Evolutionary conservation across 2,797 vertebrate species (phyloP), one percentile per base, ranked within the genome.

Genomic region (Poeciliopsis paucimaculata): DNA sequence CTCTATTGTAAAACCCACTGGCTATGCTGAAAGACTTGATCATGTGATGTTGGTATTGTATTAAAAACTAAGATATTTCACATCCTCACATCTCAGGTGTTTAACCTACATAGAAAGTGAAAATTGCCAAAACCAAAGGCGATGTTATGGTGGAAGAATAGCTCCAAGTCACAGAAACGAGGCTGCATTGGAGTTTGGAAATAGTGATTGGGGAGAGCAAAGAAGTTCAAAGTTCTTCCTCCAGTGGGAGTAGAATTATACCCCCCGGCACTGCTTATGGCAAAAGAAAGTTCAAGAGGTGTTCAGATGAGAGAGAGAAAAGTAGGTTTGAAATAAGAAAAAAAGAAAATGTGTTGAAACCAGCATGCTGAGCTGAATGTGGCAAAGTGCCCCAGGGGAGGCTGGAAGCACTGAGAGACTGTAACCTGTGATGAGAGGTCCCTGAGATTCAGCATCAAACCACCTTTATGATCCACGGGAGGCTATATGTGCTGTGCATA

Each of bases 251-350:
- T 84, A 76, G 89, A 90, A 92, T 91, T 88, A 89, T 89, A 62
- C 92, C 95, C 88, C 73, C 45, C 51, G 94, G 94, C 92, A 26
- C 86, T 28, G 93, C 95, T 88, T 46, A 76, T 53, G 89, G 95
- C 91, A 89, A 89, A 87, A 92, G 86, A 93, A 92, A 92, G 93
- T 94, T 95, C 92, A 94, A 94, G 90, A 94, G 88, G 90, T 84
- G 82, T 82, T 80, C 60, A 87, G 85, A 31, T 84, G 73, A 55
- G 36, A 85, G 68, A 47, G 74, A 81, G 77, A 83, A 16, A 83
- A 75, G 77, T 77, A 70, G 82, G 78, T 87, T 84, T 76, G n/a
- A 46, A 49, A 45, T 23, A 45, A 57, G 23, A 64, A 62, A 6
- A 16, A 46, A 64, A 39, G 90, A 57, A 4, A 16, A 47, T 90